These are phyloP conservation scores for Theristicus caerulescens DNA, from an alignment of 2,113 vertebrate species.

Conservation along the genomic window DNA sequence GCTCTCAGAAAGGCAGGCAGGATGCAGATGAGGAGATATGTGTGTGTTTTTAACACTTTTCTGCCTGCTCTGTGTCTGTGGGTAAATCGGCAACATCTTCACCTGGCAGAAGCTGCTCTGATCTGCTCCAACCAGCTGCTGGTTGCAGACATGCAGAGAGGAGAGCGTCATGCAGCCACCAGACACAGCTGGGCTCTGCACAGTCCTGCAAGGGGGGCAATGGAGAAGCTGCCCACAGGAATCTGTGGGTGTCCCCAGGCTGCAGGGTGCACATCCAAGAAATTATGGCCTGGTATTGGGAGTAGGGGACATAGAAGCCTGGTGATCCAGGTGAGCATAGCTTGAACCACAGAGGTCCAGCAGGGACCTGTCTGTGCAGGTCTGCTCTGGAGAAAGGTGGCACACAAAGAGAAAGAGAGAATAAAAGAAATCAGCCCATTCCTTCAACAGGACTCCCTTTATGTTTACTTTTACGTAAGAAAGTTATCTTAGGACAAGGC, in stretches of 20 bases:
- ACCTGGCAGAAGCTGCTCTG: background rate
- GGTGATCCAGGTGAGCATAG: background rate
- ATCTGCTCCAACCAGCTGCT: background rate
- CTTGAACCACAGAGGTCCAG: background rate
- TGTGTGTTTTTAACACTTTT: background rate
- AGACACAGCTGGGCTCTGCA: background rate
- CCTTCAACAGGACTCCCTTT: background rate
- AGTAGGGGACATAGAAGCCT: background rate
- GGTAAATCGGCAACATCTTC: background rate
- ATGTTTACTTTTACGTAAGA: background rate
- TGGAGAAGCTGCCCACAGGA: background rate
- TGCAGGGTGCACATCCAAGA: background rate
- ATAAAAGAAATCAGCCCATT: background rate
- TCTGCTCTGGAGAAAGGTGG: background rate
- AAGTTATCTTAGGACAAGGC: background rate
- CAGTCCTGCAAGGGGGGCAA: fast-evolving
- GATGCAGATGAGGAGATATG: background rate
- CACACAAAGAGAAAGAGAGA: background rate
- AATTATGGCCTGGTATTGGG: background rate
- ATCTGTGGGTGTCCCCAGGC: background rate
- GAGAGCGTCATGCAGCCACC: background rate
- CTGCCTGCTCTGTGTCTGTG: background rate
- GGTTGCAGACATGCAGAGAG: background rate
- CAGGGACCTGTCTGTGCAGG: background rate
- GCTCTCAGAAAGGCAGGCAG: background rate